A percentile compares a stretch with the other conserved stretches of the same genome.
Evolutionary conservation across 2,113 vertebrate species (phyloP).

Genomic region (Sturnus vulgaris): DNA sequence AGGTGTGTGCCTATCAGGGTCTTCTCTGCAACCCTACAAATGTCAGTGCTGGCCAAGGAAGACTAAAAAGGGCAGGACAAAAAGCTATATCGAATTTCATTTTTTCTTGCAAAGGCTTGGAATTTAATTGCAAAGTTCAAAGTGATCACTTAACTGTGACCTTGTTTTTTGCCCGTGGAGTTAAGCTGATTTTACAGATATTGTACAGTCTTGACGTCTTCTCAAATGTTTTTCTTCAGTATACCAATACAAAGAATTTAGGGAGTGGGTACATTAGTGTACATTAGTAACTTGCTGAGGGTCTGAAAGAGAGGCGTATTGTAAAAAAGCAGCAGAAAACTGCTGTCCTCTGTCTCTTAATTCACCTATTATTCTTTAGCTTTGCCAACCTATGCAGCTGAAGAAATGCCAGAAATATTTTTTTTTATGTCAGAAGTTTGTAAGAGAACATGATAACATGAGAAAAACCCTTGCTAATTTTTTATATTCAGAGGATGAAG

Average conservation of each 20-base stretch:
- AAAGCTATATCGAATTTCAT: not conserved
- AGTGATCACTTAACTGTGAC: not conserved
- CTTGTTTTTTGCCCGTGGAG: not conserved
- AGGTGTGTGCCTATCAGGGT: not conserved
- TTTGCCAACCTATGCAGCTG: not conserved
- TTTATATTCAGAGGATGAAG: not conserved
- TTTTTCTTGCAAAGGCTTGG: not conserved
- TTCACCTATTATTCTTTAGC: not conserved
- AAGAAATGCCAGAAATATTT: not conserved
- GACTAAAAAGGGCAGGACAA: not conserved
- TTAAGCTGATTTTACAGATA: not conserved
- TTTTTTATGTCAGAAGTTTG: not conserved
- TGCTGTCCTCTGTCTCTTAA: not conserved
- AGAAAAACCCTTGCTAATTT: slow-evolving; percentile 13
- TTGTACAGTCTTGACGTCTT: not conserved
- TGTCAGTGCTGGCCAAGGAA: not conserved
- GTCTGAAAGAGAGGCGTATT: not conserved
- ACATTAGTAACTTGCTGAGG: not conserved
- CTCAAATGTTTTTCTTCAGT: not conserved
- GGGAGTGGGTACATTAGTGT: not conserved
- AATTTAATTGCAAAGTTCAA: not conserved
- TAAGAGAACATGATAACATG: slow-evolving; percentile 28
- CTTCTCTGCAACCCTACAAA: not conserved
- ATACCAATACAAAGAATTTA: not conserved
- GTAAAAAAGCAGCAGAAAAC: not conserved